Percentiles rank a stretch among this genome's conserved stretches.
Conservation (phyloP, 1,140 invertebrate species). For the Copidosoma floridanum region DNA sequence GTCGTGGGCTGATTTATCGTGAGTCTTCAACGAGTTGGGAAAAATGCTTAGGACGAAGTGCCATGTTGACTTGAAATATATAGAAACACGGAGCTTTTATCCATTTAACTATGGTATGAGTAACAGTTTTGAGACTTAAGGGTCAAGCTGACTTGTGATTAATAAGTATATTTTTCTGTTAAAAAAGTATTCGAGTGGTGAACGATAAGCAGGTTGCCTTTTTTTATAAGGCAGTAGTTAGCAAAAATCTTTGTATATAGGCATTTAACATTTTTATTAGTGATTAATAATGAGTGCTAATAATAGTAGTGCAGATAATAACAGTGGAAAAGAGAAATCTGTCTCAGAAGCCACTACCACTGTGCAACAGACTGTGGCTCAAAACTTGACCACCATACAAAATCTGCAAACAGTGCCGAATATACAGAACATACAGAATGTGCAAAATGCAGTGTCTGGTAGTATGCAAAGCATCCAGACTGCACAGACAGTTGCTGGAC, state of each 20-base stretch:
- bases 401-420: constrained; percentile 41
- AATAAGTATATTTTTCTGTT: too few species aligned
- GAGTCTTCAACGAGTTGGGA: too few species aligned
- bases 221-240: too few species aligned
- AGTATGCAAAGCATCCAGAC: constrained; percentile 46
- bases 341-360: constrained; percentile 40
- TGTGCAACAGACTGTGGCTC: constrained; percentile 44
- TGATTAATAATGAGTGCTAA: constrained; percentile 21
- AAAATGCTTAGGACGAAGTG: too few species aligned
- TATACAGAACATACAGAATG: constrained; percentile 49
- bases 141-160: neutral
- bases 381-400: constrained; percentile 49
- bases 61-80: too few species aligned
- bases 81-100: too few species aligned
- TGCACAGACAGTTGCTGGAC: constrained; percentile 38
- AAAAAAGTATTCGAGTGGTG: too few species aligned
- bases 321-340: constrained; percentile 40
- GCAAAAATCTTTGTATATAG: neutral
- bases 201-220: too few species aligned
- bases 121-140: too few species aligned
- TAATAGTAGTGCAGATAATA: constrained; percentile 2
- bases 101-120: too few species aligned
- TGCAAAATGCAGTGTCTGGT: constrained; percentile 36
- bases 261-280: neutral
- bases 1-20: too few species aligned